Base-by-base conservation (phyloP, 2,888 invertebrate genomes). In the Holacanthella duospinosa region DNA sequence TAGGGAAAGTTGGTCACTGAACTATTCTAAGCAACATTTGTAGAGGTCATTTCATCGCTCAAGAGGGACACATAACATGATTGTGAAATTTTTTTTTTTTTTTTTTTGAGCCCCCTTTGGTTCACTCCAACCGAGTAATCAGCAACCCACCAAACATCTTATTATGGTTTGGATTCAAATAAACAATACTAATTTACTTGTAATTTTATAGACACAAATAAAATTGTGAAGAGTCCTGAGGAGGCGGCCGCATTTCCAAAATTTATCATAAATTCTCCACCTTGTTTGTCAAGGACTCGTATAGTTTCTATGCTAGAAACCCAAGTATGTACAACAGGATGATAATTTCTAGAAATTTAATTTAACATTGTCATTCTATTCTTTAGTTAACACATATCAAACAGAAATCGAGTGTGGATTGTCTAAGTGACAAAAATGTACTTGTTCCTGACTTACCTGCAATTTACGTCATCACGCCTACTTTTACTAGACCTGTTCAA, bases 391-490 rank as follows among this genome's bases (percentile, higher is more conserved):
- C 16, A 4, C 48, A 48, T 26, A 25, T 55, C 9, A 55, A 27
- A n/a, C 55, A 55, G 26, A 53, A 21, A 9, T 6, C 24, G 4
- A 21, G 12, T 21, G 48, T 48, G 4, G 12, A 9, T 6, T 55
- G 27, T 55, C 12, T 55, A 6, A 6, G 3, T 26, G 55, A 55
- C 3, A 55, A 48, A 3, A 21, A 19, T 4, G 29, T 36, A 26
- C 19, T 44, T 16, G 36, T 29, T 1, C 6, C 25, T 21, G 12
- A n/a, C 69, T 74, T 82, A 66, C 88, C 91, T 36, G 85, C 81
- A 43, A 89, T 96, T 71, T 95, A 90, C 77, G 89, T 89, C 21
- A 86, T 96, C 71, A 96, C 95, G 2, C 95, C 95, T 43, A 96
- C 95, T 0, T 92, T 93, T 77, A 78, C 85, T 28, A 82, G 95